Base-by-base conservation (phyloP, 2,888 invertebrate species). In the Lepidocyrtinus sp. region DNA sequence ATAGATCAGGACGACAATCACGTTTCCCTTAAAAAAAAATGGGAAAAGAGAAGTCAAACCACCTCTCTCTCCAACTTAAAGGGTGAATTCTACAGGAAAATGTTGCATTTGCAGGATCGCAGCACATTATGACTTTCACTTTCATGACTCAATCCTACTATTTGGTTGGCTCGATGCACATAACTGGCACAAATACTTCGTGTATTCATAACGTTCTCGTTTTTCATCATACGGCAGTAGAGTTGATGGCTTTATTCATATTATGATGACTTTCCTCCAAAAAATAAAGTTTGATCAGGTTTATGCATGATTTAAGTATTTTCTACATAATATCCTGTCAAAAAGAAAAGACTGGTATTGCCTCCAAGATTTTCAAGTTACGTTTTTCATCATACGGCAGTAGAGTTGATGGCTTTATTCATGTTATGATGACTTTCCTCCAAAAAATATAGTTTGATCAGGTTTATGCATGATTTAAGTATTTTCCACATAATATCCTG, bases 271-370 rank as follows among this genome's bases (percentile, higher is more conserved):
- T 78, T 72, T 78, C 78, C 78, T 72, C 78, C 73, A 59, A 62
- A 55, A 55, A 55, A 55, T n/a, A 55, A 55, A 72, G 73, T 78
- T 78, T 72, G 78, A 78, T 78, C 78, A 78, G 59, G 67, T 70
- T 78, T 78, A 72, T 78, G 72, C 63, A 77, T 72, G 72, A 78
- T 78, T 78, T 78, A 73, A 64, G 78, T 73, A 65, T 77, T 77
- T 72, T 78, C 68, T 62, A 67, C 65, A 78, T n/a, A n/a, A 72
- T 78, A 78, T 72, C 78, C 78, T 78, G 78, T 78, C 78, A 78
- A 22, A 50, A 22, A n/a, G 27, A 61, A 63, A 61, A n/a, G n/a
- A n/a, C n/a, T n/a, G n/a, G n/a, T n/a, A n/a, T n/a, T n/a, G n/a
- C n/a, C n/a, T n/a, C n/a, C n/a, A n/a, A n/a, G n/a, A n/a, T n/a